Base-by-base conservation (phyloP, 2,888 invertebrate genomes). In the Seira sanloemensis region DNA sequence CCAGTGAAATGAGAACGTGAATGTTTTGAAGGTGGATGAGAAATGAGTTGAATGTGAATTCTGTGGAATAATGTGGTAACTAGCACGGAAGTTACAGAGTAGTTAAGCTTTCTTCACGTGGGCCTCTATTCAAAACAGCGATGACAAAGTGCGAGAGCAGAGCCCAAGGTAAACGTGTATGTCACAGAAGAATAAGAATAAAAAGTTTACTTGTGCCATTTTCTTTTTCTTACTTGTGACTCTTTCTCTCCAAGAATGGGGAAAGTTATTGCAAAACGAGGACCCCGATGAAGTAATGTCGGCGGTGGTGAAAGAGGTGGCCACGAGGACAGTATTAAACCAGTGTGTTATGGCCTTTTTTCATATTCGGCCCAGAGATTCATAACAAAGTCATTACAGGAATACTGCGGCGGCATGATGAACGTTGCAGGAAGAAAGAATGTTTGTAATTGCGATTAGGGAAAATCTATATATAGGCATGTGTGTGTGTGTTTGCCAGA, bases 341-440 rank as follows among this genome's bases (percentile, higher is more conserved):
- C 72, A n/a, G 72, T 77, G 75, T 82, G 65, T 82, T 77, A 82
- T 82, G 77, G 82, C 72, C 67, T 82, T 82, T 82, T 76, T 82
- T 82, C 77, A 82, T n/a, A n/a, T 82, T 72, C 75, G 82, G 65
- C 77, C 82, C 73, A 73, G 73, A 77, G 77, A 77, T 77, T 65
- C 72, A 73, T 82, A 82, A 82, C 77, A 77, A 67, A 72, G 82
- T 77, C 82, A 77, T 82, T 82, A 82, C 66, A 74, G 68, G 71
- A 82, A 82, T 82, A 82, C 76, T 82, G 75, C 66, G 9, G 21
- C 4, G 23, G 7, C 58, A 58, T 18, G 58, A 58, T 7, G 37
- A 58, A 58, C n/a, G 58, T 58, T 58, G 37, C 37, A n/a, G n/a
- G n/a, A n/a, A n/a, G n/a, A n/a, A n/a, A n/a, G n/a, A n/a, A n/a